Conservation (phyloP, 2,113 vertebrate species). For the Cyanistes caeruleus region DNA sequence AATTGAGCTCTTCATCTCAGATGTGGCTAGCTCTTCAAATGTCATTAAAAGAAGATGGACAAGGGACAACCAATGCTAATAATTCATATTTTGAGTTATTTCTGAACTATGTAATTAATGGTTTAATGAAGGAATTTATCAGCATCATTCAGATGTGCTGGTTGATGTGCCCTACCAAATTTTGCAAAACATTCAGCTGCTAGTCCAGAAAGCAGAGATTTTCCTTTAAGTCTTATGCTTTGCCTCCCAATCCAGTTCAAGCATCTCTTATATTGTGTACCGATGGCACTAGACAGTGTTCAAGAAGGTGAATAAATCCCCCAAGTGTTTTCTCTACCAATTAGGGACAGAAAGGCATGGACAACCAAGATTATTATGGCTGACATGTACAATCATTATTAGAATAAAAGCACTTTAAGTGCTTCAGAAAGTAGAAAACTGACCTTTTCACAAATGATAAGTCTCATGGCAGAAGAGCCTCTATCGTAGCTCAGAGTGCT, state of each 20-base stretch:
- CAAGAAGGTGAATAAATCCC: background rate
- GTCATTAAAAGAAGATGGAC: background rate
- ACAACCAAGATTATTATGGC: background rate
- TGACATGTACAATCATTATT: background rate
- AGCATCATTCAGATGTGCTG: background rate
- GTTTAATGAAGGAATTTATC: background rate
- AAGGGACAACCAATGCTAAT: background rate
- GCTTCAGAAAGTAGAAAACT: slow-evolving; percentile 2
- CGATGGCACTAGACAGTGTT: background rate
- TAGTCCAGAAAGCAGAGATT: background rate
- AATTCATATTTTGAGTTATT: background rate
- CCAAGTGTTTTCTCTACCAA: background rate
- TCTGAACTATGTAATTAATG: background rate
- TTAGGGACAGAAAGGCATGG: background rate
- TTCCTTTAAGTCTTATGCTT: background rate
- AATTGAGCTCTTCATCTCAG: background rate
- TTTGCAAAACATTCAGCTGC: background rate
- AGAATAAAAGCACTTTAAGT: slow-evolving; percentile 12
- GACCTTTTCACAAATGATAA: slow-evolving; percentile 31
- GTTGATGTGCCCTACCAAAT: background rate
- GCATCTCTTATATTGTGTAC: background rate
- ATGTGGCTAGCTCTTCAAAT: background rate
- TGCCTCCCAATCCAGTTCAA: background rate
- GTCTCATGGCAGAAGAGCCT: background rate
- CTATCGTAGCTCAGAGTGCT: background rate